Conservation (phyloP, 2,888 invertebrate genomes). For the Andrena dorsata region DNA sequence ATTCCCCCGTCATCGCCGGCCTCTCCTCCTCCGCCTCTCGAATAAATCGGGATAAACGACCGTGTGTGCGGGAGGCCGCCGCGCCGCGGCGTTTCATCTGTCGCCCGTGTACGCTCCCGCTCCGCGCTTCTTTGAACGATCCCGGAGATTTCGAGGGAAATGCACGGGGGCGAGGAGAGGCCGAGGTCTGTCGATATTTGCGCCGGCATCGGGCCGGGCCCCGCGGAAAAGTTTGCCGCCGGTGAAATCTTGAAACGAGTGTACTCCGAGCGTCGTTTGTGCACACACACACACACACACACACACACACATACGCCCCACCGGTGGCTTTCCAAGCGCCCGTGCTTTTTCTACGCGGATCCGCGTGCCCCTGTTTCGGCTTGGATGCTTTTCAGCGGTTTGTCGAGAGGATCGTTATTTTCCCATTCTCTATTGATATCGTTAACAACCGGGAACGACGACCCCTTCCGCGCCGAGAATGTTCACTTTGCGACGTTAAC, state of each 20-base stretch:
- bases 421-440: constrained; percentile 8
- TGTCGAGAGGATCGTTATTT: constrained; percentile 17
- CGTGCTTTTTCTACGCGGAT: constrained; percentile 9
- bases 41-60: constrained; percentile 48
- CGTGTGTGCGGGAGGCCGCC: constrained; percentile 9
- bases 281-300: not conserved
- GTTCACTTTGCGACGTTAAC: constrained; percentile 4
- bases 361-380: constrained; percentile 23
- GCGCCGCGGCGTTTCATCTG: constrained; percentile 49
- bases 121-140: constrained; percentile 41
- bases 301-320: too few species aligned
- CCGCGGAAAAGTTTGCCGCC: constrained; percentile 42
- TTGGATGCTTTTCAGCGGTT: constrained; percentile 8
- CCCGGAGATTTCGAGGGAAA: constrained; percentile 32
- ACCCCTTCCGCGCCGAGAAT: not conserved
- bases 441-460: not conserved
- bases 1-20: not conserved
- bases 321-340: constrained; percentile 7
- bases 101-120: constrained; percentile 21
- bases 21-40: constrained; percentile 15
- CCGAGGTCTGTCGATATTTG: constrained; percentile 41
- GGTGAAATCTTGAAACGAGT: constrained; percentile 50
- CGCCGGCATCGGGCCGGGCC: constrained; percentile 18
- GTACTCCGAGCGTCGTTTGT: constrained; percentile 41
- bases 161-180: not conserved